Percentiles rank a stretch among this genome's conserved stretches.
Conservation (phyloP, 1,140 invertebrate species). For the Apis laboriosa region DNA sequence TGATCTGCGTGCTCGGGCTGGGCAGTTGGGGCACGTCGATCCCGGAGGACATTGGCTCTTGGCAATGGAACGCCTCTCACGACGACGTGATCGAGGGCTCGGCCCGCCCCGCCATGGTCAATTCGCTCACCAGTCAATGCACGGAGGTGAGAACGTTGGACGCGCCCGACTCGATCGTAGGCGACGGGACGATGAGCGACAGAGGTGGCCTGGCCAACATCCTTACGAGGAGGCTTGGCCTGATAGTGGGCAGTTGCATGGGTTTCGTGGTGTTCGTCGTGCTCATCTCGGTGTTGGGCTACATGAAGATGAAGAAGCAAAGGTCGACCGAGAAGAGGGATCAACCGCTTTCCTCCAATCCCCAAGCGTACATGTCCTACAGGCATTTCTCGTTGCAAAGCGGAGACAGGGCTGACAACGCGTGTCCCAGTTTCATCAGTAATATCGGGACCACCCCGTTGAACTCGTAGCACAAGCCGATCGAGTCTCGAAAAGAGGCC, state of each 20-base stretch:
- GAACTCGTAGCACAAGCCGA: slow-evolving; percentile 77
- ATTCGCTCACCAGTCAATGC: slow-evolving; percentile 88
- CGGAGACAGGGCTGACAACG: slow-evolving; percentile 74
- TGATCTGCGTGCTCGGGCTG: slow-evolving; percentile 92
- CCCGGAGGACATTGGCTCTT: slow-evolving; percentile 73
- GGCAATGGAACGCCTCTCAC: slow-evolving; percentile 79
- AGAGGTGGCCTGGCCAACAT: slow-evolving; percentile 84
- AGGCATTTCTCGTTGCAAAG: slow-evolving; percentile 84
- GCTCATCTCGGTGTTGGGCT: slow-evolving; percentile 90
- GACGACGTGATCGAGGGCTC: slow-evolving; percentile 81
- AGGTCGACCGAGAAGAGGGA: slow-evolving; percentile 87
- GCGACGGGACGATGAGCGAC: slow-evolving; percentile 84
- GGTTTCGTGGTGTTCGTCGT: slow-evolving; percentile 92
- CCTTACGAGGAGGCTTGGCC: slow-evolving; percentile 88
- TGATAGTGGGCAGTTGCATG: slow-evolving; percentile 92
- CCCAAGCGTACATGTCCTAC: slow-evolving; percentile 88
- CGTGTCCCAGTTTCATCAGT: slow-evolving; percentile 79
- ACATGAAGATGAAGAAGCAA: slow-evolving; percentile 92
- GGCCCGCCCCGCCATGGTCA: slow-evolving; percentile 85
- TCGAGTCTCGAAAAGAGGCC: slow-evolving; percentile 40
- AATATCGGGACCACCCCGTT: slow-evolving; percentile 75
- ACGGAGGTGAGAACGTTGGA: slow-evolving; percentile 89
- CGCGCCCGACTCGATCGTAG: slow-evolving; percentile 84
- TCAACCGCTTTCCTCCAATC: slow-evolving; percentile 83
- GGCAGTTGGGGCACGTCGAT: slow-evolving; percentile 84